Evolutionary conservation across 2,888 invertebrate genomes (phyloP).

Genomic region (Nebria brevicollis): DNA sequence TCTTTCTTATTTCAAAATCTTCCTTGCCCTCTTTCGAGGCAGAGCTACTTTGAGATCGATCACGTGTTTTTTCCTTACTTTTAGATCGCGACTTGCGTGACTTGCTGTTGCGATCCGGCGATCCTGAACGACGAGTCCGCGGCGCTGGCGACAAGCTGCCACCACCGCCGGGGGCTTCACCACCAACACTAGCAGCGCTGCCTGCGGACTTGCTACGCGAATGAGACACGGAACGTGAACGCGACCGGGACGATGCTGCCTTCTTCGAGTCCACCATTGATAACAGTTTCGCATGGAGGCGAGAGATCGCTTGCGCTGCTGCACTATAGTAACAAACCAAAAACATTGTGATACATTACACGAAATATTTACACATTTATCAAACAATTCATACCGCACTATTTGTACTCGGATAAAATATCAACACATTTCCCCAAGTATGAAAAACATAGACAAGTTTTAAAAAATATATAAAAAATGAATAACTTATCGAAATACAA

Average conservation of each 20-base stretch:
- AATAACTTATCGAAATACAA: neutral
- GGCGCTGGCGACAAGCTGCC: constrained; percentile 52
- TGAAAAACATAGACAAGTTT: neutral
- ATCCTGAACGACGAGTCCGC: constrained; percentile 52
- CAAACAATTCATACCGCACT: neutral
- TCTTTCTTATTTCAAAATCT: constrained; percentile 78
- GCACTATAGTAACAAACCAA: constrained; percentile 54
- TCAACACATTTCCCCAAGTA: neutral
- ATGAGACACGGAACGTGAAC: constrained; percentile 56
- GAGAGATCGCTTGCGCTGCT: constrained; percentile 66
- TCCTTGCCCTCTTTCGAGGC: constrained; percentile 56
- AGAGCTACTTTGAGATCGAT: constrained; percentile 54
- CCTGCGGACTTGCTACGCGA: constrained; percentile 53
- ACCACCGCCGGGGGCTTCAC: constrained; percentile 55
- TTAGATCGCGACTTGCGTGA: constrained; percentile 56
- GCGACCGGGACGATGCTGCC: constrained; percentile 55
- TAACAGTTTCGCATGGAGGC: constrained; percentile 71
- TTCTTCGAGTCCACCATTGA: constrained; percentile 66
- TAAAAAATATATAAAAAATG: neutral
- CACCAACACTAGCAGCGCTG: constrained; percentile 56
- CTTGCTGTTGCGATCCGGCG: constrained; percentile 48
- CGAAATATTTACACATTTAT: neutral
- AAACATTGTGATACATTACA: neutral
- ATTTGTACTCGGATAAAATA: neutral
- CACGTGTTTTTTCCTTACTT: constrained; percentile 51